Base-by-base conservation (phyloP, 2,888 invertebrate genomes). In the Neoascia interrupta region DNA sequence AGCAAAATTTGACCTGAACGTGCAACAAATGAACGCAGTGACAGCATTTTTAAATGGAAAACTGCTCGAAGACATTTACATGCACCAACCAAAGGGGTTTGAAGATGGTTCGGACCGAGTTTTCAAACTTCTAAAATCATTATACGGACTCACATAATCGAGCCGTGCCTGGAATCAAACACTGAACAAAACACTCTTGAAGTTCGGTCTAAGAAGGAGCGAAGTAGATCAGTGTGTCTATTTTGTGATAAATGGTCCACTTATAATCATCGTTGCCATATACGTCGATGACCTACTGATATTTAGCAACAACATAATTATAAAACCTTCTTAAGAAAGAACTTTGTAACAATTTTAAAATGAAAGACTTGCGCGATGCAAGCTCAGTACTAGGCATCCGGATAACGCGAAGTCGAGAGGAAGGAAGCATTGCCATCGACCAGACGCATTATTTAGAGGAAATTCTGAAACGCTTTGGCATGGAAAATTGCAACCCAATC, bases 281-380 rank as follows among this genome's bases (percentile, higher is more conserved):
- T 73, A 73, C 36, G 72, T 76, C 15, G 73, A 81, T 47, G 74
- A 80, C 39, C 6, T 64, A 5, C 18, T 54, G 10, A 61, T 49
- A 28, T 69, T 74, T 45, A 61, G 45, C 13, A 74, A 63, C 34
- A 60, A 69, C 37, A 34, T 31, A 26, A 43, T 19, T 18, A 37
- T 47, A 11, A 61, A 53, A n/a, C n/a, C n/a, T n/a, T n/a, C n/a
- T n/a, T n/a, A n/a, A n/a, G n/a, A 49, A 34, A 21, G 6, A 64
- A 73, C 15, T 31, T 66, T 49, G 61, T 66, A 54, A 54, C 36
- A 3, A 47, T 43, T 23, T 49, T 72, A 28, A 51, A 31, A 8
- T 18, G 15, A 47, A 51, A n/a, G n/a, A n/a, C 15, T 5, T 80
- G 34, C 68, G 56, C 18, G 34, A 47, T 26, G 64, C 15, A 21